phyloP scores from a whole-genome alignment of 2,888 invertebrate species.

The Pandemis corylana region DNA sequence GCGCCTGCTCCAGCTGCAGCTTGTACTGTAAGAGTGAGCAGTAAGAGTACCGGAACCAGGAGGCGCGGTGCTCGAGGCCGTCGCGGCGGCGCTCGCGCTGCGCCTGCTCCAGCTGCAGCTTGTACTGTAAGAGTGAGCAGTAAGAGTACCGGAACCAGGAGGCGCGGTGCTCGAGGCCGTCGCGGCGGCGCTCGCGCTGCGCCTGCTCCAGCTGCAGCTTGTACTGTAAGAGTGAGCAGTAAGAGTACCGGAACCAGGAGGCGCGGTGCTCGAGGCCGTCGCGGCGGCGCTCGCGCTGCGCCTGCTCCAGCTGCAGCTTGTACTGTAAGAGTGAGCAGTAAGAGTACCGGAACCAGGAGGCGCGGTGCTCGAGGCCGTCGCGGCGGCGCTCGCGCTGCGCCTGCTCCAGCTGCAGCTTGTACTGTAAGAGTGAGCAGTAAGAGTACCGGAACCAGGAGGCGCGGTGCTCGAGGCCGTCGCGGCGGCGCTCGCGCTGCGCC shows the following conservation, averaged over 20 bases:
- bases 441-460: conserved; percentile 87
- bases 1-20: conserved; percentile 88
- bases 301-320: conserved; percentile 89
- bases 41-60: conserved; percentile 86
- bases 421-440: conserved; percentile 52
- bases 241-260: conserved; percentile 86
- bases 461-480: conserved; percentile 77
- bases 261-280: conserved; percentile 78
- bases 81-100: conserved; percentile 89
- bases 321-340: conserved; percentile 62
- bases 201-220: conserved; percentile 90
- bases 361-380: conserved; percentile 75
- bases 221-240: conserved; percentile 63
- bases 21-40: conserved; percentile 83
- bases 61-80: conserved; percentile 75
- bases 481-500: conserved; percentile 89
- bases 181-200: conserved; percentile 89
- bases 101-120: conserved; percentile 89
- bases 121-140: conserved; percentile 75
- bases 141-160: conserved; percentile 86
- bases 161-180: conserved; percentile 76
- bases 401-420: conserved; percentile 90
- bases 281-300: conserved; percentile 89
- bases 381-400: conserved; percentile 89
- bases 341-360: conserved; percentile 87